Evolutionary conservation across 2,113 vertebrate genomes (phyloP), one percentile per base, ranked within the genome.

Genomic region (Stigmatopora nigra): DNA sequence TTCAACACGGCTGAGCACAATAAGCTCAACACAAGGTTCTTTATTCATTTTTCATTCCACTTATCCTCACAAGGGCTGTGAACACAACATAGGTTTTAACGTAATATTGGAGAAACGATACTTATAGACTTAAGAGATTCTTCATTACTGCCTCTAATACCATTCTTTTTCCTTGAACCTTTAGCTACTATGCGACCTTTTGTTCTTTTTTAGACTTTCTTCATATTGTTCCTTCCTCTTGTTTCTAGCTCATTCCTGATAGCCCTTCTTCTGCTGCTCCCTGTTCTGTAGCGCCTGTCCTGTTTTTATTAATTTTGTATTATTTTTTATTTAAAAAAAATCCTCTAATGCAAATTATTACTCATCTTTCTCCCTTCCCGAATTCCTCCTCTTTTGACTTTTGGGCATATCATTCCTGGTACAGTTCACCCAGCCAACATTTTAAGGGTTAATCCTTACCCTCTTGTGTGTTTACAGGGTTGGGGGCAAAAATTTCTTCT

Each of bases 361-460:
- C 60, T 69, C 72, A 56, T 69, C 25, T 31, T 52, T 44, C n/a
- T n/a, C 41, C 65, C 35, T 22, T 15, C 55, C 68, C 70, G 6
- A 51, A 67, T n/a, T 38, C 47, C 35, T 38, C 36, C 67, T 20
- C 13, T 15, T 63, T 62, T 46, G 48, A 82, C 63, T 82, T 80
- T 76, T 63, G 69, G 71, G 75, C 65, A 78, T 74, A 75, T 78
- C 49, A 76, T 72, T 73, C 72, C 63, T 71, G 57, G 74, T 53
- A 31, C 74, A 79, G 56, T 75, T 78, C 77, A 69, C 62, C 77
- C 67, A 82, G 65, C 70, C 80, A 82, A 83, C 63, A 68, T 77
- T 84, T 82, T 79, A 82, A 76, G 66, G 81, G 68, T 71, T 78
- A 80, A 84, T 84, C 76, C 79, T 67, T 84, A 79, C 73, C 76